Evolutionary conservation across 2,888 invertebrate genomes (phyloP), one percentile per base, ranked within the genome.

Genomic region (Patella ulyssiponensis): DNA sequence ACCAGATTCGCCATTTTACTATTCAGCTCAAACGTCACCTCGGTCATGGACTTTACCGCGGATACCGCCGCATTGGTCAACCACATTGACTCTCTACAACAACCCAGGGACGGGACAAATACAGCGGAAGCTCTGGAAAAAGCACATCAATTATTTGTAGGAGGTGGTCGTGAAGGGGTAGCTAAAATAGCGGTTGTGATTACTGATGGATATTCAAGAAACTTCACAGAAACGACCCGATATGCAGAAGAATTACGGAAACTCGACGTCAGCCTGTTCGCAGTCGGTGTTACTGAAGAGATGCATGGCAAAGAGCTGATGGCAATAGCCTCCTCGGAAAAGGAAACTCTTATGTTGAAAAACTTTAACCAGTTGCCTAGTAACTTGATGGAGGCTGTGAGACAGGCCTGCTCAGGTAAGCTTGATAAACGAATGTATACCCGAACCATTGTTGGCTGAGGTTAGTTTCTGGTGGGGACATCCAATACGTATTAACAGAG

Each of bases 121-220:
- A 86, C 86, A 0, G 81, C 81, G 15, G 58, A 75, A 12, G 88
- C 83, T 11, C 82, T 88, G 12, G 52, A 73, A 11, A 77, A 58
- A 20, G 86, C 86, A 83, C 77, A 75, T 20, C 15, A 80, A 17
- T 52, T 84, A 64, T 83, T 87, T 71, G 64, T 73, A 0, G 75
- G 44, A 11, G 76, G 81, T 11, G 85, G 84, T 3, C 81, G 86
- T 20, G 69, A 44, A 0, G 81, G 84, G 33, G 86, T 91, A 1
- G 91, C 91, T 0, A 90, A 89, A 80, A 86, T 91, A 0, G 90
- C 88, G 7, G 85, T 92, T 33, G 90, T 92, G 5, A 87, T 92
- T 44, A 91, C 92, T 1, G 92, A 92, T 79, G 92, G 92, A 23
- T 86, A 88, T 71, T 91, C 91, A 52, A 90, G 86, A 33, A 64